phyloP scores from a whole-genome alignment of 2,888 invertebrate species.

The Dendrolimus pini region DNA sequence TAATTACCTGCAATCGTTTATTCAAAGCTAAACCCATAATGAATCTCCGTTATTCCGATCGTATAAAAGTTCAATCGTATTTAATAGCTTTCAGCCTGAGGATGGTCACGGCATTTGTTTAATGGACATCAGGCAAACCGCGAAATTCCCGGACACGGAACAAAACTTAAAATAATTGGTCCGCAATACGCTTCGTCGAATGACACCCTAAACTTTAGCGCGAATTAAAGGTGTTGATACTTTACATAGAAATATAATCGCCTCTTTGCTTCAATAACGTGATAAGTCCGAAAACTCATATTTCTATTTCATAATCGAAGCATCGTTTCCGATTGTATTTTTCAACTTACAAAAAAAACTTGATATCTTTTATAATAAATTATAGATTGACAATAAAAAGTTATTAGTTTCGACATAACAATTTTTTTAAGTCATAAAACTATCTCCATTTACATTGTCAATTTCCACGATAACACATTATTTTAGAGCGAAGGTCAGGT shows the following conservation, averaged over 20 bases:
- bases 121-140: conserved; percentile 61
- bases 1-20: not conserved
- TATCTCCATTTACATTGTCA: too few relatives aligned
- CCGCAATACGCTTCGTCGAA: conserved; percentile 48
- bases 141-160: conserved; percentile 68
- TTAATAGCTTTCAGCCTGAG: conserved; percentile 42
- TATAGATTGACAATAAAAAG: too few relatives aligned
- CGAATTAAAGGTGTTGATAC: conserved; percentile 33
- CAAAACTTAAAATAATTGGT: conserved; percentile 76
- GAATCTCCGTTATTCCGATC: conserved; percentile 13
- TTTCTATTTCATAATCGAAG: too few relatives aligned
- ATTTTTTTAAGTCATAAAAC: not conserved
- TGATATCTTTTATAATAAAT: not conserved
- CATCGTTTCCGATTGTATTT: not conserved
- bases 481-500: too few relatives aligned
- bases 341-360: not conserved
- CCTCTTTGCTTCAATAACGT: not conserved
- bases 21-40: not conserved
- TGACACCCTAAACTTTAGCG: conserved; percentile 23
- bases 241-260: conserved; percentile 10
- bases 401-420: too few relatives aligned
- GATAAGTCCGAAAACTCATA: too few relatives aligned
- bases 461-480: too few relatives aligned
- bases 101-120: conserved; percentile 47
- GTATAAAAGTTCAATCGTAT: conserved; percentile 42